phyloP scores from a whole-genome alignment of 2,888 invertebrate genomes.

The Acleris laterana region DNA sequence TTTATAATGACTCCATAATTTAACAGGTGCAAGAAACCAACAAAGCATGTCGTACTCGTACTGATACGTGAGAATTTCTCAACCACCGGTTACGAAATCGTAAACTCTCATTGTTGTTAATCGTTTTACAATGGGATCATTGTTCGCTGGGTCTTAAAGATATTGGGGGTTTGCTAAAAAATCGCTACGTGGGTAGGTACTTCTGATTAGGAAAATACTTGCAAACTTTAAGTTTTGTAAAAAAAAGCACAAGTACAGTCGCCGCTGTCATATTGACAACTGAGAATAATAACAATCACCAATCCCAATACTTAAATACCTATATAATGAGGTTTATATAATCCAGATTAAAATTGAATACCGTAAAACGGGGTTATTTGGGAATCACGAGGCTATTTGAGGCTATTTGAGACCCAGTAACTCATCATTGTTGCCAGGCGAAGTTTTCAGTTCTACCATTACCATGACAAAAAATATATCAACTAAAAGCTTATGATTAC shows the following conservation, averaged over 20 bases:
- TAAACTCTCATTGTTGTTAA: slow-evolving; percentile 70
- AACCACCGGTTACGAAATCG: slow-evolving; percentile 73
- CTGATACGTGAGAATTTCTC: slow-evolving; percentile 72
- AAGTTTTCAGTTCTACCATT: no score
- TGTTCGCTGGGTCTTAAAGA: slow-evolving; percentile 56
- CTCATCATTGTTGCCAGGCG: no score
- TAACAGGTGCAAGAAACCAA: slow-evolving; percentile 55
- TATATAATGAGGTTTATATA: not conserved
- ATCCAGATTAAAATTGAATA: slow-evolving; percentile 16
- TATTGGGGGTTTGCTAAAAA: slow-evolving; percentile 24
- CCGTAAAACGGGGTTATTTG: no score
- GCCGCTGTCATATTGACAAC: no score
- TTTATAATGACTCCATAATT: slow-evolving; percentile 34
- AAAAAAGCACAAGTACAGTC: no score
- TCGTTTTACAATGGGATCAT: slow-evolving; percentile 66
- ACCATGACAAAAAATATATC: no score
- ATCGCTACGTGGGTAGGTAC: slow-evolving; percentile 10
- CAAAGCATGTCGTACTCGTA: slow-evolving; percentile 48
- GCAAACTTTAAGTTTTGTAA: not conserved
- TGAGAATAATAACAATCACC: no score
- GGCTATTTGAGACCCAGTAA: no score
- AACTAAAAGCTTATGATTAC: no score
- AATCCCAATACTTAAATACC: not conserved
- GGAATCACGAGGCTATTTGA: no score
- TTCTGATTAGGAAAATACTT: not conserved